Evolutionary conservation across 2,888 invertebrate species (phyloP), one percentile per base, ranked within the genome.

Genomic region (Lampropteryx suffumata): DNA sequence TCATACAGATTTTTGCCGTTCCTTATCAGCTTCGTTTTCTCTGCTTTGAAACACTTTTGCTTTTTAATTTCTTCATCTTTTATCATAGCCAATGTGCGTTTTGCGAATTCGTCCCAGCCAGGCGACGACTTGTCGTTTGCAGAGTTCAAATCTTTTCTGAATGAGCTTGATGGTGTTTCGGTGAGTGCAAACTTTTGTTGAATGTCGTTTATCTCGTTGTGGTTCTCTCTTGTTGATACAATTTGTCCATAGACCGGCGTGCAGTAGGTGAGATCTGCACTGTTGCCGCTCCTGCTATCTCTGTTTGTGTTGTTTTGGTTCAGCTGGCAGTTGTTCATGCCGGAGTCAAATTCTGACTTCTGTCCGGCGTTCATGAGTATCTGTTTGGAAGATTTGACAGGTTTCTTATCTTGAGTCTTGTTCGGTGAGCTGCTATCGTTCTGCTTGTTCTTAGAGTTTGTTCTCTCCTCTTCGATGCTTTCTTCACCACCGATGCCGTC

Each of bases 221-320:
- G 89, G 48, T 89, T 89, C 66, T 90, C 90, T 66, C 90, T 76
- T 6, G 76, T 84, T 1, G 90, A 90, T 0, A 90, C 87, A 37
- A 89, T 89, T 57, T 90, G 90, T 1, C 90, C 90, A n/a, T 88
- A 88, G 0, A 88, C 83, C 0, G 89, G 87, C 0, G 90, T 86
- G 56, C 90, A 90, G 57, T 88, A 90, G 0, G 90, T 90, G 0
- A 85, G 85, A 49, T 90, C 87, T 1, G 79, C 73, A n/a, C 75
- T 73, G 33, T 69, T 80, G 1, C 62, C 67, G 43, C 69, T 67
- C 50, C 76, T 74, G 26, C 72, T 83, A 35, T 86, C 87, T 51
- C 55, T 30, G 29, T 73, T 78, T 0, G 59, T 43, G 37, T 71
- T 67, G 44, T 69, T 82, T 55, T 86, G 88, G 55, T 69, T 86